Conservation (phyloP, 2,113 vertebrate genomes). For the Ctenomys sociabilis region DNA sequence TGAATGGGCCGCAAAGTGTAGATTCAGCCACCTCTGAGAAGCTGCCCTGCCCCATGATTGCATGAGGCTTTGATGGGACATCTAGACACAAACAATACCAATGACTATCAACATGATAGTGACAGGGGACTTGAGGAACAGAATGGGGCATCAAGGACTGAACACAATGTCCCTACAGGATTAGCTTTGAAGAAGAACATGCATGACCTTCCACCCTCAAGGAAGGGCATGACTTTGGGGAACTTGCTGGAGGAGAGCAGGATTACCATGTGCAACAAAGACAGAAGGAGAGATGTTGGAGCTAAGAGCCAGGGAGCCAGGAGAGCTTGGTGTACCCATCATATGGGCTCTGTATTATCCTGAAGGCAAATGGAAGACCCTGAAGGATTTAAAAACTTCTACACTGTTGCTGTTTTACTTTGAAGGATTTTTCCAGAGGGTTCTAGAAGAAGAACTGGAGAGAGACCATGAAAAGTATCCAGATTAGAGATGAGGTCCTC, state of each 20-base stretch:
- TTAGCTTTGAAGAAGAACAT: neutral
- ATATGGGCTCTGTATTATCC: neutral
- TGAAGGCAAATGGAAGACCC: neutral
- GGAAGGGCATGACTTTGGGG: neutral
- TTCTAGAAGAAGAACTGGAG: neutral
- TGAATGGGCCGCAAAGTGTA: neutral
- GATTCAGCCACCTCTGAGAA: neutral
- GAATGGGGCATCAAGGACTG: too few relatives aligned
- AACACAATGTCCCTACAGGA: neutral
- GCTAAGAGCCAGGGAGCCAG: neutral
- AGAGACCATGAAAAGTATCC: neutral
- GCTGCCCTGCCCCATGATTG: neutral
- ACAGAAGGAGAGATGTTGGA: neutral
- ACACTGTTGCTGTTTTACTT: neutral
- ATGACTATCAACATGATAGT: neutral
- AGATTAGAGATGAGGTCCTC: neutral
- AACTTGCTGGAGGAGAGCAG: neutral
- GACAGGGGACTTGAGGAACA: too few relatives aligned
- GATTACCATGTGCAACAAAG: neutral
- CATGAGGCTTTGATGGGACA: neutral
- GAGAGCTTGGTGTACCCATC: neutral
- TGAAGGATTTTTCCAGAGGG: slow-evolving; percentile 13
- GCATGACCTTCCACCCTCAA: neutral
- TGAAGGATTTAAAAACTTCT: neutral
- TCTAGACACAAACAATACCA: neutral